Evolutionary conservation across 2,797 vertebrate species (phyloP).

Genomic region (Betta splendens): DNA sequence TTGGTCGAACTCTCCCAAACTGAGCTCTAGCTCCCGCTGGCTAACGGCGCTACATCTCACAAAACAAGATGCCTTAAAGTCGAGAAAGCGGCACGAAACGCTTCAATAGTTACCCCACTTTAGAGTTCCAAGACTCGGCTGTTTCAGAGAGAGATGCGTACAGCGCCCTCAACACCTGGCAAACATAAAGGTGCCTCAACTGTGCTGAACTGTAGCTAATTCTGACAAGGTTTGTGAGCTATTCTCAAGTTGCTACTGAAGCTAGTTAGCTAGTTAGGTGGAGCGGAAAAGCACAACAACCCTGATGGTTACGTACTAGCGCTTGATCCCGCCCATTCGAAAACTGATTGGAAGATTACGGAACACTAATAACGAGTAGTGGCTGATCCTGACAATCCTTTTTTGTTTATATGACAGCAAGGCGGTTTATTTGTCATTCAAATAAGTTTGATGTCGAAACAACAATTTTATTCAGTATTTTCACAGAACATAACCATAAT

Average conservation of each 20-base stretch:
- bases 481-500: background rate
- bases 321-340: conserved; percentile 45
- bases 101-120: conserved; percentile 62
- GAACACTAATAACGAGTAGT: conserved; percentile 2
- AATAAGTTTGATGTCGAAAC: conserved; percentile 4
- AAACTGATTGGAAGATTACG: conserved; percentile 58
- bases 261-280: conserved; percentile 69
- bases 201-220: conserved; percentile 42
- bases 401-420: conserved; percentile 51
- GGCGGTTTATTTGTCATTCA: conserved; percentile 13
- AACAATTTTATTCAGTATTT: background rate
- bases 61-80: conserved; percentile 72
- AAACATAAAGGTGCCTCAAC: conserved; percentile 33
- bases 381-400: conserved; percentile 32
- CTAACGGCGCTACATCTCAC: conserved; percentile 63
- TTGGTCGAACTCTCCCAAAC: conserved; percentile 65
- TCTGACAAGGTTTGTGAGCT: conserved; percentile 60
- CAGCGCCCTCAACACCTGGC: conserved; percentile 16
- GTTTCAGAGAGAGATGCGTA: conserved; percentile 2
- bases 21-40: conserved; percentile 56
- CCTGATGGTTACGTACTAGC: conserved; percentile 42
- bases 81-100: conserved; percentile 41
- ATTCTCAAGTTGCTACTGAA: conserved; percentile 64
- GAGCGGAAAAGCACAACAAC: conserved; percentile 64
- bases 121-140: conserved; percentile 31